Conservation (phyloP, 2,888 invertebrate genomes). For the Cremastinae sp. region DNA sequence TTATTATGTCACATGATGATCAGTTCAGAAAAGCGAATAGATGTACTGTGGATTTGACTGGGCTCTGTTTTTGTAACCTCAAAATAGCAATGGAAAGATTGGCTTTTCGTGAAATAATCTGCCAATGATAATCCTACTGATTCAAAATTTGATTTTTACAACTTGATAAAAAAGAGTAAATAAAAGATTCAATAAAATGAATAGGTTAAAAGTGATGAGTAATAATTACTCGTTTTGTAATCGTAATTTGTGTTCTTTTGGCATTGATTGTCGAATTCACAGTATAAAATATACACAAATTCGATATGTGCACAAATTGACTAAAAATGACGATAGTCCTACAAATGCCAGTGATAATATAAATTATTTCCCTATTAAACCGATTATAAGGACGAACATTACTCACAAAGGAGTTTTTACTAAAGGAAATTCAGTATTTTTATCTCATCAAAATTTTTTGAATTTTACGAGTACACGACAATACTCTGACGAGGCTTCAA, state of each 20-base stretch:
- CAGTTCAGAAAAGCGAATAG: no score
- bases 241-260: constrained; percentile 1
- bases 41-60: no score
- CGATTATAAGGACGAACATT: constrained; percentile 1
- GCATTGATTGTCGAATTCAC: not conserved
- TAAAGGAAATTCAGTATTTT: not conserved
- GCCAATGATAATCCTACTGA: not conserved
- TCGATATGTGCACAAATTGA: not conserved
- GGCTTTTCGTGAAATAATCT: no score
- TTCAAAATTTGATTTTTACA: not conserved
- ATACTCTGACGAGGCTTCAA: constrained; percentile 29
- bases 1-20: no score
- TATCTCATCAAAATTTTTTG: not conserved
- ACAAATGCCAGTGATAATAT: constrained; percentile 2
- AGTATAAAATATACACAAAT: constrained; percentile 21
- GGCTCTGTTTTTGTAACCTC: no score
- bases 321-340: not conserved
- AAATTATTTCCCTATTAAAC: not conserved
- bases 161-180: no score
- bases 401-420: constrained; percentile 11
- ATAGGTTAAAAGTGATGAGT: constrained; percentile 23
- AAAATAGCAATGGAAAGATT: no score
- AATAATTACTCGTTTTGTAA: constrained; percentile 17
- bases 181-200: constrained; percentile 33
- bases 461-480: constrained; percentile 6